phyloP scores from a whole-genome alignment of 2,797 vertebrate genomes.

The Molossus alvarezi region DNA sequence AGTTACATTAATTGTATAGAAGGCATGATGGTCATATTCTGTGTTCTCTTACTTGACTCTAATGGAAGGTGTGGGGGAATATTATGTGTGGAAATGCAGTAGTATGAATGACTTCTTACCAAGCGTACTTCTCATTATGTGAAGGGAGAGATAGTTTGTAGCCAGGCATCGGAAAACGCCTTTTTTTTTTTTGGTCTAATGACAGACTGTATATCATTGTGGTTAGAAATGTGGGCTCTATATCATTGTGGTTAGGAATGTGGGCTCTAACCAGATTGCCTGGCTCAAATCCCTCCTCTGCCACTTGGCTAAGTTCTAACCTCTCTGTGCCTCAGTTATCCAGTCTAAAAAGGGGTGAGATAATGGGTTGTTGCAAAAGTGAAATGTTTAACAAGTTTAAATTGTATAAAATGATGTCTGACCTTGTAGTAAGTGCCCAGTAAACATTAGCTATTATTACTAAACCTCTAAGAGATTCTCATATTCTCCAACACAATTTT shows the following conservation, averaged over 20 bases:
- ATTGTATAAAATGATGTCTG: background rate
- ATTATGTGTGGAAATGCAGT: background rate
- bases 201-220: background rate
- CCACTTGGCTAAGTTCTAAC: background rate
- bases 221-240: background rate
- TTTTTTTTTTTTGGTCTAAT: background rate
- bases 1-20: background rate
- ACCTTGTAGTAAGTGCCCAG: background rate
- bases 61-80: background rate
- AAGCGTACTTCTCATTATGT: background rate
- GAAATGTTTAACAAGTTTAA: background rate
- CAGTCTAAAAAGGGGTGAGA: background rate
- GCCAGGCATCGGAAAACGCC: background rate
- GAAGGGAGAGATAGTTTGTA: background rate
- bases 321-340: background rate
- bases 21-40: background rate
- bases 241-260: background rate
- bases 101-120: background rate
- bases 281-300: background rate
- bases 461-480: background rate
- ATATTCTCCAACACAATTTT: background rate
- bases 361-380: background rate
- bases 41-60: background rate
- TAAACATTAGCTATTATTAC: background rate
- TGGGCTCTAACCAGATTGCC: background rate